These are phyloP conservation scores for Abscondita cerata DNA, from an alignment of 2,888 invertebrate genomes.

Conservation along the genomic window DNA sequence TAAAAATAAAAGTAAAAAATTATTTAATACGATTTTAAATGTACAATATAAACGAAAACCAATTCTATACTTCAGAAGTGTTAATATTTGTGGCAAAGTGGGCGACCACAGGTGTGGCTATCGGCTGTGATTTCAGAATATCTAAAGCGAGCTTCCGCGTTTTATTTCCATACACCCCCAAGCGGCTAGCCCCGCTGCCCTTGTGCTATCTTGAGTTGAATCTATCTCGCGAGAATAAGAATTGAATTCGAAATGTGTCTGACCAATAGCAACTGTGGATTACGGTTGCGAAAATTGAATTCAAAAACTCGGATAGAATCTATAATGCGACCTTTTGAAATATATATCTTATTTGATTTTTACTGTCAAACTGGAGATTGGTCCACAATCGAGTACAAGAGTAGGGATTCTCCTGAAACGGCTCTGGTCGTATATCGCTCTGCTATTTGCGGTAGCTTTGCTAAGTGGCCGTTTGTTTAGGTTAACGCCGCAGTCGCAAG, in stretches of 20 bases:
- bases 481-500: conserved; percentile 48
- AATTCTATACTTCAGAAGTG: conserved; percentile 49
- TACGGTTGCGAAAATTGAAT: conserved; percentile 61
- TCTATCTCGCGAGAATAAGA: conserved; percentile 59
- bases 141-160: conserved; percentile 50
- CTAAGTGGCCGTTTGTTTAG: conserved; percentile 59
- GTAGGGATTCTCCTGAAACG: conserved; percentile 24
- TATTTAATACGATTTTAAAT: conserved; percentile 11
- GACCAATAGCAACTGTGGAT: conserved; percentile 59
- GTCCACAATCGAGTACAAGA: conserved; percentile 34
- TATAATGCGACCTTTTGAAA: conserved; percentile 54
- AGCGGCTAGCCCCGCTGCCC: conserved; percentile 49
- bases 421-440: conserved; percentile 46
- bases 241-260: conserved; percentile 60
- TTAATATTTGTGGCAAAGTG: conserved; percentile 54
- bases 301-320: conserved; percentile 61
- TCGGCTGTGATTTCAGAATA: conserved; percentile 59
- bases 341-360: conserved; percentile 50
- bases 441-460: conserved; percentile 55
- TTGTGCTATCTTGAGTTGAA: conserved; percentile 49
- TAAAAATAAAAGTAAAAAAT: conserved; percentile 1
- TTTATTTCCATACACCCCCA: conserved; percentile 58
- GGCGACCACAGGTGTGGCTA: conserved; percentile 55
- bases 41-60: conserved; percentile 22
- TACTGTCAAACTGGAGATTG: conserved; percentile 46